Base-by-base conservation (phyloP, 2,797 vertebrate species). In the Salmo trutta region DNA sequence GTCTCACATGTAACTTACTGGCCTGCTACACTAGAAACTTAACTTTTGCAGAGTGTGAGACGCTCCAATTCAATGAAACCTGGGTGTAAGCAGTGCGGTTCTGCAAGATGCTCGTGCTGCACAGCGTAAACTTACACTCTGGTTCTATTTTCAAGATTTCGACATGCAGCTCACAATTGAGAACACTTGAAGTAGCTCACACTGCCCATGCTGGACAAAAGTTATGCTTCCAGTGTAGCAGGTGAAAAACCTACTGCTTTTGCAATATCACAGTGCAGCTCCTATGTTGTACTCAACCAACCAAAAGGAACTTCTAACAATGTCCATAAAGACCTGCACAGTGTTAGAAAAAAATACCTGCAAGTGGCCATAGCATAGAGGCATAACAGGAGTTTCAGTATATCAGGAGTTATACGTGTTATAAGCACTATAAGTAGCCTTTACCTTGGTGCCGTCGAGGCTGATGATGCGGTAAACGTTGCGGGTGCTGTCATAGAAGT, bases 391-490 rank as follows among this genome's bases (percentile, higher is more conserved):
- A 24, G 5, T 29, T 51, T 71, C 12, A 71, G 41, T 15, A 7
- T 51, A n/a, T 71, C 10, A 21, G 12, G 41, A 27, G 41, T 54
- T 53, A 4, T 51, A 51, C 31, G n/a, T 31, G 36, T 21, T 54
- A 10, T 19, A 15, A 68, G 52, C 0, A 47, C 36, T 67, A 24
- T 78, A 76, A 75, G 70, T 15, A 14, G 14, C 72, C 74, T 73
- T 93, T 93, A 98, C 98, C 98, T 99, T 99, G 90, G 98, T 96
- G 89, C 98, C 98, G 76, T 99, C 98, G 94, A 99, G 94, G 93
- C 98, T 99, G 92, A 99, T 99, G 94, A 99, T 99, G 88, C 98
- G 96, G 89, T 99, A 99, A 88, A 99, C 98, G 78, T 98, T 99
- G 90, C 97, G 96, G 87, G 98, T 99, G 94, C 97, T 98, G 95